phyloP scores from a whole-genome alignment of 2,797 vertebrate species.

The Ctenosaura bakeri region DNA sequence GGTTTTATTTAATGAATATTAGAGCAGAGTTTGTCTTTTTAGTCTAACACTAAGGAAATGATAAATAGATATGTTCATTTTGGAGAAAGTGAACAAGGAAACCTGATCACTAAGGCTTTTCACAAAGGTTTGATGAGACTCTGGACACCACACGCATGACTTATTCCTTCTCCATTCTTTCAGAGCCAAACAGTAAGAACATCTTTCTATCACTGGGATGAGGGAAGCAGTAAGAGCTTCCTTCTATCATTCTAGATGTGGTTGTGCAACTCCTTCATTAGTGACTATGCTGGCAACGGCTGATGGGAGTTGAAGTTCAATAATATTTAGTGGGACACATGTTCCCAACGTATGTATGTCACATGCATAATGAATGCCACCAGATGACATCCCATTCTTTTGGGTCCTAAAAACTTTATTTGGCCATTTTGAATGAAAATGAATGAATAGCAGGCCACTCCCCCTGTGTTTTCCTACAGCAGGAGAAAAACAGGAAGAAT shows the following conservation, averaged over 20 bases:
- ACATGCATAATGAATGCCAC: not conserved
- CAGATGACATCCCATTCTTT: not conserved
- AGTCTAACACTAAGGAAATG: constrained; percentile 41
- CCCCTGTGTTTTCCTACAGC: too few relatives aligned
- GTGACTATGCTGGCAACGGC: not conserved
- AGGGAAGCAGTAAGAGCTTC: too few relatives aligned
- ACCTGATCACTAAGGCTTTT: not conserved
- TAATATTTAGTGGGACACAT: not conserved
- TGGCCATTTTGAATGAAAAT: too few relatives aligned
- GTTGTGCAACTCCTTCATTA: not conserved
- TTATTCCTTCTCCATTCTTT: not conserved
- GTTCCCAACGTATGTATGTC: not conserved
- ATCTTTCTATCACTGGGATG: too few relatives aligned
- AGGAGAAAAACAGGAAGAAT: too few relatives aligned
- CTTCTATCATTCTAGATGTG: not conserved
- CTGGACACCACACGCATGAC: too few relatives aligned
- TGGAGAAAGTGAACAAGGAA: constrained; percentile 55
- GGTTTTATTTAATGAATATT: constrained; percentile 47
- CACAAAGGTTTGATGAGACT: not conserved
- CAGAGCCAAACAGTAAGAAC: too few relatives aligned
- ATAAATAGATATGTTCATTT: constrained; percentile 29
- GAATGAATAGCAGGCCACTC: too few relatives aligned
- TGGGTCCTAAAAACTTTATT: too few relatives aligned
- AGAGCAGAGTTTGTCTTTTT: constrained; percentile 48
- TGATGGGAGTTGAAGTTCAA: not conserved